Conservation (phyloP, 2,888 invertebrate species). For the Andrena praecox region DNA sequence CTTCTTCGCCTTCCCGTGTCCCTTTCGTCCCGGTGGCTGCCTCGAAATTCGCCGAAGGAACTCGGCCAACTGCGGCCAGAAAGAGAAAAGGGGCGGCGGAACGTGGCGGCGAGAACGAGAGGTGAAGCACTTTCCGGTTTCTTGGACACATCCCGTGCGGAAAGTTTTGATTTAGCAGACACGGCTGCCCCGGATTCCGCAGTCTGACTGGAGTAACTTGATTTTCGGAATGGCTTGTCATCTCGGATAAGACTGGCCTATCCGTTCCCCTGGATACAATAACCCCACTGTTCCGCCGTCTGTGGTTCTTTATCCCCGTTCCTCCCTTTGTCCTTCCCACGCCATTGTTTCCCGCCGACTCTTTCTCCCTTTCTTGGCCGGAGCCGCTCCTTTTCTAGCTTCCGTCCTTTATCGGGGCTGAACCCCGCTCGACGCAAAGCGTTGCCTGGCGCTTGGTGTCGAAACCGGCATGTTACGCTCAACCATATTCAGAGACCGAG, state of each 20-base stretch:
- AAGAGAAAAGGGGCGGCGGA: constrained; percentile 29
- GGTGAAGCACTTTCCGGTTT: constrained; percentile 65
- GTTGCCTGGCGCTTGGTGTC: constrained; percentile 27
- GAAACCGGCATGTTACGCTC: constrained; percentile 61
- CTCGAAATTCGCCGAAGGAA: constrained; percentile 62
- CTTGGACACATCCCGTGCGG: constrained; percentile 70
- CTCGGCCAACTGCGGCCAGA: constrained; percentile 48
- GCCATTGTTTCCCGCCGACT: neutral
- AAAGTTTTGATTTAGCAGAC: constrained; percentile 73
- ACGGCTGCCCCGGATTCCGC: constrained; percentile 38
- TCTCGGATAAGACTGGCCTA: constrained; percentile 46
- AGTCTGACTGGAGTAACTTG: constrained; percentile 48
- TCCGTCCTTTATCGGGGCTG: constrained; percentile 12
- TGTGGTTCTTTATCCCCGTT: constrained; percentile 31
- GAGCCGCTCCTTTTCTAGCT: constrained; percentile 5
- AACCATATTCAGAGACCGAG: constrained; percentile 47
- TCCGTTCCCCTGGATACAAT: constrained; percentile 48
- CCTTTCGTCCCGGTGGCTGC: constrained; percentile 50
- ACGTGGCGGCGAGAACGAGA: constrained; percentile 5
- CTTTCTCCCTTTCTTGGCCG: neutral
- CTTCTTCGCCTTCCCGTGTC: constrained; percentile 49
- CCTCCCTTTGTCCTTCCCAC: neutral
- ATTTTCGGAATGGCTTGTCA: constrained; percentile 64
- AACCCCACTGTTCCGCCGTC: constrained; percentile 32
- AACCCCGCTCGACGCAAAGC: constrained; percentile 38